Percentiles rank a stretch among this genome's conserved stretches.
Evolutionary conservation across 1,140 invertebrate genomes (phyloP).

Genomic region (Lepidurus packardi): DNA sequence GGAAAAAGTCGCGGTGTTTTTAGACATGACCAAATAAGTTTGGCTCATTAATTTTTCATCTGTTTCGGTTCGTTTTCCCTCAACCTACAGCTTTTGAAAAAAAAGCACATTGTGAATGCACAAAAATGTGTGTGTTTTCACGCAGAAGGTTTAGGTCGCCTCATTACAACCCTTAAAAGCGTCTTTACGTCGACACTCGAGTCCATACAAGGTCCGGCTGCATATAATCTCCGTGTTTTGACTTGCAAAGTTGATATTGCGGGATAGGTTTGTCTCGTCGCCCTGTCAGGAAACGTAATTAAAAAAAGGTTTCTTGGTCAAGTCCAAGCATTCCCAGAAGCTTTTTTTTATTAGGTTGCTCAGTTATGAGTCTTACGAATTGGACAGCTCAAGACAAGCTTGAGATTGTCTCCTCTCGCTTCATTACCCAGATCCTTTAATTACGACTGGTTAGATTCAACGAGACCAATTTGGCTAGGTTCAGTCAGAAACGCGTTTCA

Average conservation of each 20-base stretch:
- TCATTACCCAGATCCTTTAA: neutral
- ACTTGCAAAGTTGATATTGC: slow-evolving; percentile 3
- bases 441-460: neutral
- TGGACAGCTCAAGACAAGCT: neutral
- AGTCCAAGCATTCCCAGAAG: neutral
- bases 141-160: slow-evolving; percentile 17
- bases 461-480: neutral
- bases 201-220: slow-evolving; percentile 10
- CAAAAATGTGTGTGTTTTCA: neutral
- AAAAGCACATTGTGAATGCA: neutral
- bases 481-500: too few relatives aligned
- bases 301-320: neutral
- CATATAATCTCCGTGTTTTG: neutral
- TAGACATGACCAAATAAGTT: slow-evolving; percentile 15
- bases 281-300: neutral
- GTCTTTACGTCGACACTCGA: slow-evolving; percentile 17
- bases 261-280: neutral
- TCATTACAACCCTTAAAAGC: slow-evolving; percentile 13
- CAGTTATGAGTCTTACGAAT: neutral
- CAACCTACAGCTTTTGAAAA: neutral
- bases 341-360: neutral
- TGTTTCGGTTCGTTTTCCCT: neutral
- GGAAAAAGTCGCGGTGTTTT: slow-evolving; percentile 3
- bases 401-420: neutral
- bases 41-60: slow-evolving; percentile 11